These are phyloP conservation scores for Lethenteron reissneri DNA, from an alignment of 2,113 vertebrate genomes.

Conservation along the genomic window DNA sequence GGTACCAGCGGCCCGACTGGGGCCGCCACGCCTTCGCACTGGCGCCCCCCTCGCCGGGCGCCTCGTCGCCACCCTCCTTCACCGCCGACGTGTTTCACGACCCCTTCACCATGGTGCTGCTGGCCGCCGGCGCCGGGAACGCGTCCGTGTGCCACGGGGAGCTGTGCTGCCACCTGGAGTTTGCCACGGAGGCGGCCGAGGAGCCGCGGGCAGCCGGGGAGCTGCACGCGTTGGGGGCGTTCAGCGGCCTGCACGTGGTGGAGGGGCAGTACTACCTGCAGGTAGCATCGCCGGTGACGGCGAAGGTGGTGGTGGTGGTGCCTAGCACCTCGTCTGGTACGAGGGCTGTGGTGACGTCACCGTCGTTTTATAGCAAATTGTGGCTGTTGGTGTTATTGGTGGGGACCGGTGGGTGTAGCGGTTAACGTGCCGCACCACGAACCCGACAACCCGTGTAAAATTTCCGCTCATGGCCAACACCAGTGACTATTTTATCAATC, in stretches of 20 bases:
- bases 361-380: too few species aligned
- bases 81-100: constrained; percentile 10
- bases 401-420: too few species aligned
- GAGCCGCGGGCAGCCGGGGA: constrained; percentile 11
- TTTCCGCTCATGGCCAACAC: too few species aligned
- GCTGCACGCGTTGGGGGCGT: constrained; percentile 17
- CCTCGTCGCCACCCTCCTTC: constrained; percentile 11
- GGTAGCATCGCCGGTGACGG: too few species aligned
- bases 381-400: too few species aligned
- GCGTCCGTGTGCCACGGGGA: constrained; percentile 17
- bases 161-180: constrained; percentile 17
- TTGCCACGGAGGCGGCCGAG: constrained; percentile 15
- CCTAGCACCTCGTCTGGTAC: too few species aligned
- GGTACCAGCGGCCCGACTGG: constrained; percentile 13
- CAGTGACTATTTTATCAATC: too few species aligned
- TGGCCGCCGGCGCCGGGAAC: constrained; percentile 13
- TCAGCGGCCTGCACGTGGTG: constrained; percentile 15
- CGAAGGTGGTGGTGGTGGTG: too few species aligned
- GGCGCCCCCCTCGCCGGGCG: constrained; percentile 10
- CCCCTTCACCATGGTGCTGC: constrained; percentile 11
- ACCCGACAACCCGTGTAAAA: too few species aligned
- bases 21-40: constrained; percentile 12
- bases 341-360: too few species aligned
- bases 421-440: too few species aligned
- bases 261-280: constrained; percentile 13